A percentile compares a stretch with the other conserved stretches of the same genome.
Conservation (phyloP, 2,888 invertebrate species). For the Pandemis heparana region DNA sequence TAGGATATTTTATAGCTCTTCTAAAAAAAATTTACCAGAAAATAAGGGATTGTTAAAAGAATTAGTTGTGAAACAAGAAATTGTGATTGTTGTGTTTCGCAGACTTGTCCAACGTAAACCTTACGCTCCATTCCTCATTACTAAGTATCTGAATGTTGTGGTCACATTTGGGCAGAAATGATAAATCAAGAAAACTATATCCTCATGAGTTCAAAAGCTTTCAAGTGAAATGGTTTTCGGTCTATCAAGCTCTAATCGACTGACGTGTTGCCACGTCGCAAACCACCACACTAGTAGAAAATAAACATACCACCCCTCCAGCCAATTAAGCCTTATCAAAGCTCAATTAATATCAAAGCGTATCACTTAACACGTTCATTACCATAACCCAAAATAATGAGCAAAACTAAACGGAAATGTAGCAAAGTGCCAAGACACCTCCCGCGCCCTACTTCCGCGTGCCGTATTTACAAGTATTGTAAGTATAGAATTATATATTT, state of each 20-base stretch:
- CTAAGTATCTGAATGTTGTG: no score
- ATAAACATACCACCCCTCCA: background rate
- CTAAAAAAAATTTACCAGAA: no score
- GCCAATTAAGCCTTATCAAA: constrained; percentile 9
- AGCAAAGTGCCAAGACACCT: constrained; percentile 62
- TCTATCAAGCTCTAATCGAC: background rate
- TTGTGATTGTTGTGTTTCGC: no score
- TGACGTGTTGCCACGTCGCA: background rate
- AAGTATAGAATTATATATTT: constrained; percentile 87
- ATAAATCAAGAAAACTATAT: background rate
- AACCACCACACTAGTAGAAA: background rate
- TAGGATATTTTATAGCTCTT: no score
- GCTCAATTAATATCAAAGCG: constrained; percentile 3
- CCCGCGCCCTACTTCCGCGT: constrained; percentile 77
- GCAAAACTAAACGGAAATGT: constrained; percentile 14
- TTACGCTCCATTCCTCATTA: no score
- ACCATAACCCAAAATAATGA: constrained; percentile 14
- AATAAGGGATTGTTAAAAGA: no score
- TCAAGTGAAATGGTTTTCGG: background rate
- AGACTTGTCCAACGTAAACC: no score
- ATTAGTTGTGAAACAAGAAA: no score
- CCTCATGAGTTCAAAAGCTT: background rate
- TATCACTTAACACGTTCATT: constrained; percentile 14
- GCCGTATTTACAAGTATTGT: constrained; percentile 86
- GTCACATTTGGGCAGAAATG: no score